Evolutionary conservation across 2,888 invertebrate species (phyloP), one percentile per base, ranked within the genome.

Genomic region (Poecilus cupreus): DNA sequence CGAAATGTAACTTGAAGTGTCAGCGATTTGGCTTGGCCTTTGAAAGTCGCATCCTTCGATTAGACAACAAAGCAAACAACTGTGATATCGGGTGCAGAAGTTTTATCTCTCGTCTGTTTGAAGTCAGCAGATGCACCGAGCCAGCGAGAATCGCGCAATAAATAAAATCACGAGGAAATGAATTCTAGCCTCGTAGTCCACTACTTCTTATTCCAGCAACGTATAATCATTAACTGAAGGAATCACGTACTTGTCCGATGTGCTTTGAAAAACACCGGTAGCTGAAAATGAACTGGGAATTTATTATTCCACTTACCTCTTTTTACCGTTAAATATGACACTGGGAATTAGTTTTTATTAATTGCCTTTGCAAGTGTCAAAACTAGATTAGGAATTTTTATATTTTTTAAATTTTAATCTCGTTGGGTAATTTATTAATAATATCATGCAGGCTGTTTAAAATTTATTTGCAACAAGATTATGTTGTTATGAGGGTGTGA

Each of bases 81-180:
- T 32, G 0, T 6, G 32, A 32, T 32, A 32, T 1, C 32, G 4
- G 4, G 32, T 32, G 32, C 8, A 8, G 32, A 32, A 3, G 32
- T 32, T 60, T 13, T 60, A 60, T 60, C 60, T 60, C 4, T 13
- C 24, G 60, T 60, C 26, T 18, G 24, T 60, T 22, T 24, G 13
- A 10, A 60, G 24, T 18, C 60, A 26, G 60, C 60, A 60, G 60
- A 26, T 54, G 26, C 60, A 26, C 24, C 60, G 60, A 26, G 32
- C 24, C 60, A 24, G 24, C 60, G 13, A 26, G 60, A 60, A 60
- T 60, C 60, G 26, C 11, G 60, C 60, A 60, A 60, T 60, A 60
- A 60, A 60, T 60, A 60, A 60, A 60, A 60, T 60, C 60, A 60
- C n/a, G 26, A 60, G 60, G n/a, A 60, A 60, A 60, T 60, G 60